Percentiles rank a stretch among this genome's conserved stretches.
phyloP scores from a whole-genome alignment of 1,140 invertebrate species.

The Sycophaga agraensis region DNA sequence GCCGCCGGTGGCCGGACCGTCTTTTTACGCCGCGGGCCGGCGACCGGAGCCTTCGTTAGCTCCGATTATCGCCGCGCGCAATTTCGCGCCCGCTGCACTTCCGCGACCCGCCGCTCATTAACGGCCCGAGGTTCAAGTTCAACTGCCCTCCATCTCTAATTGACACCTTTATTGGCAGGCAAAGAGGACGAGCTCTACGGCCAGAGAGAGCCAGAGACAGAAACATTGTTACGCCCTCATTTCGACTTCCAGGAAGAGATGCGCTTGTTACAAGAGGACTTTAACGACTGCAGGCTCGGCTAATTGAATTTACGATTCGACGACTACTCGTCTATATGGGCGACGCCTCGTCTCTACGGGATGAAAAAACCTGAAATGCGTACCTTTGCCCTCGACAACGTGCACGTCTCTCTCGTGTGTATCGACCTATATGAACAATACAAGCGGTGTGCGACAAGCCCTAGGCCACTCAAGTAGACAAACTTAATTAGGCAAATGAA shows the following conservation, averaged over 20 bases:
- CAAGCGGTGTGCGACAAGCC: too few relatives aligned
- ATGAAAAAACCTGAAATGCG: too few relatives aligned
- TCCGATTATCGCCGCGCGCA: constrained; percentile 10
- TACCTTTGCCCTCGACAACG: too few relatives aligned
- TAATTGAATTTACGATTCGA: not conserved
- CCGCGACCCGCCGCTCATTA: not conserved
- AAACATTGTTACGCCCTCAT: not conserved
- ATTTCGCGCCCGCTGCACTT: not conserved
- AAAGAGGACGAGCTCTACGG: not conserved
- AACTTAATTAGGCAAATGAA: too few relatives aligned
- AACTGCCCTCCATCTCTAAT: constrained; percentile 1
- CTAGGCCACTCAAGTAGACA: too few relatives aligned
- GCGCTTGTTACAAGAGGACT: too few relatives aligned
- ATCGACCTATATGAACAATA: not conserved
- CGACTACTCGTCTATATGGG: not conserved
- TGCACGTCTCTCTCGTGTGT: too few relatives aligned
- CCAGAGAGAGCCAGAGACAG: not conserved
- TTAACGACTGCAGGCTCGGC: too few relatives aligned
- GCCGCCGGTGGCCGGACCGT: too few relatives aligned
- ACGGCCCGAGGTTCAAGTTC: not conserved
- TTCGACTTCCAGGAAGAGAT: too few relatives aligned
- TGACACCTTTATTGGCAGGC: constrained; percentile 21
- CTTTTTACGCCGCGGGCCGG: too few relatives aligned
- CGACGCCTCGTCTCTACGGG: too few relatives aligned
- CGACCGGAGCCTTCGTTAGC: constrained; percentile 7